Evolutionary conservation across 2,113 vertebrate species (phyloP), one percentile per base, ranked within the genome.

Genomic region (Mystacornis crossleyi): DNA sequence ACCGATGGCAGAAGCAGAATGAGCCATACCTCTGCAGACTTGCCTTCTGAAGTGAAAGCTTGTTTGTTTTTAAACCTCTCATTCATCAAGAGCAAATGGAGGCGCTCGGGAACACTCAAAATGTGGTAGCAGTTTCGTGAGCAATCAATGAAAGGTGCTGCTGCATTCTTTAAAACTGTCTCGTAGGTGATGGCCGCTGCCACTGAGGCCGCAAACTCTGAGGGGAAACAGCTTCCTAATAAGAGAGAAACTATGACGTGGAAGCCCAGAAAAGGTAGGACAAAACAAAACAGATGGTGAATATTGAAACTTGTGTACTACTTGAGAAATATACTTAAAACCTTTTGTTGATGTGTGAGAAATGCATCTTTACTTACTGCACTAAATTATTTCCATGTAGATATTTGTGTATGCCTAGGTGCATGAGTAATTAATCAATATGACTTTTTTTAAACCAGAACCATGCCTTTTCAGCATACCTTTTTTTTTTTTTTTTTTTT

Each of bases 161-260:
- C 24, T 26, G 19, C 45, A 5, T 71, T 73, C 16, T 72, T 82
- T 78, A 45, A 73, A 96, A 82, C 48, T 97, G 34, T 43, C 60
- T 87, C 4, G 8, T 86, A 98, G 98, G 90, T 70, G 55, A 91
- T 83, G 86, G 92, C 94, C 78, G 87, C 72, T 57, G 64, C 55
- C 18, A 11, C 17, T 14, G 89, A 74, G 18, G 60, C 16, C 16
- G 18, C 34, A 8, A 8, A 18, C 55, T 82, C 54, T 61, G 81
- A 88, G 36, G 91, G 96, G 67, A n/a, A 93, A 54, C 48, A 67
- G 71, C 90, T 70, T 79, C 38, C 58, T 26, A 34, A 33, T 5
- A 16, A 72, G 67, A 75, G 34, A 33, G 87, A 72, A 77, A 24
- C 60, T 8, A 6, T 31, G 26, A 81, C 31, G 38, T 93, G 91